Percentiles rank a stretch among this genome's conserved stretches.
Conservation (phyloP, 2,888 invertebrate species). For the Elmis aenea region DNA sequence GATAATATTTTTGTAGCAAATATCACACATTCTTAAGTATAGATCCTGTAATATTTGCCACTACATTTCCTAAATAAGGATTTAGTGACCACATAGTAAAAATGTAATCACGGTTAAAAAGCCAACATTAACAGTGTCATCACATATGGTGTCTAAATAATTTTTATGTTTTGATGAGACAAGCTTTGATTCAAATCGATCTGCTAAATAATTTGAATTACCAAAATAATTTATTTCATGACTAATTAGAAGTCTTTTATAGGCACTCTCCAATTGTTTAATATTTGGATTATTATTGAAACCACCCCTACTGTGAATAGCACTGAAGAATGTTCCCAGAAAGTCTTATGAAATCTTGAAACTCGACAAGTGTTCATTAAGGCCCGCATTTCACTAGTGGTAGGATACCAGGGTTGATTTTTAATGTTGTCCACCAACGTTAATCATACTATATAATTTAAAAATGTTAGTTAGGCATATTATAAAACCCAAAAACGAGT, state of each 20-base stretch:
- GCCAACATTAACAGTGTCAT: not conserved
- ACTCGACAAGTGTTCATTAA: too few species aligned
- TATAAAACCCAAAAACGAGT: conserved; percentile 15
- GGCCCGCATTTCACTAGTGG: not conserved
- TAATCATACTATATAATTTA: too few species aligned
- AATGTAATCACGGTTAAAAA: too few species aligned
- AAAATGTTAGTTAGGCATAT: conserved; percentile 9
- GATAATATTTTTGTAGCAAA: conserved; percentile 1
- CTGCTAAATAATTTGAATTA: conserved; percentile 11
- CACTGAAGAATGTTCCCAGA: conserved; percentile 21
- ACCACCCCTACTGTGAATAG: conserved; percentile 18
- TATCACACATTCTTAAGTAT: conserved; percentile 6
- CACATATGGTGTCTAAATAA: not conserved
- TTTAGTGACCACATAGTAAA: conserved; percentile 6
- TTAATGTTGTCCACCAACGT: conserved; percentile 5
- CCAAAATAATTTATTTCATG: conserved; percentile 11
- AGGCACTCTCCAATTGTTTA: conserved; percentile 19
- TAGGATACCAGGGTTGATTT: not conserved
- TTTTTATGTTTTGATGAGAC: conserved; percentile 3
- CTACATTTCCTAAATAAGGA: conserved; percentile 9
- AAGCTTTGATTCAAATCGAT: conserved; percentile 7
- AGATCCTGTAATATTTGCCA: conserved; percentile 13
- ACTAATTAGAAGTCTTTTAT: conserved; percentile 17
- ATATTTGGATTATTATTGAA: conserved; percentile 21
- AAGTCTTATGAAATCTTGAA: conserved; percentile 22